A percentile compares a stretch with the other conserved stretches of the same genome.
Evolutionary conservation across 2,113 vertebrate species (phyloP).

Genomic region (Nothocercus julius): DNA sequence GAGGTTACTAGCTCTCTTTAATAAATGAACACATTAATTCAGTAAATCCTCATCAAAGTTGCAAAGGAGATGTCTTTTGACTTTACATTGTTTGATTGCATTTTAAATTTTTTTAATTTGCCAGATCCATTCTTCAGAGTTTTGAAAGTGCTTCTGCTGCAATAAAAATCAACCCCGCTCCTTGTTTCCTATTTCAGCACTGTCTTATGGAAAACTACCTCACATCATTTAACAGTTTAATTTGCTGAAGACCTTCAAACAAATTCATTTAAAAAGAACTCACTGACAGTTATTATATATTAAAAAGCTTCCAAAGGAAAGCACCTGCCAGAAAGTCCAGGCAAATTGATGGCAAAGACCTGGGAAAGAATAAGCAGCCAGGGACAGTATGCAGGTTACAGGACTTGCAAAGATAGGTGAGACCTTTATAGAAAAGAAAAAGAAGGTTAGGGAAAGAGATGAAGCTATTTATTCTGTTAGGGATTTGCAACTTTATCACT

Average conservation of each 20-base stretch:
- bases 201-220: slow-evolving; percentile 10
- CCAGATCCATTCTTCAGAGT: not conserved
- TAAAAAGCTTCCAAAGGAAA: not conserved
- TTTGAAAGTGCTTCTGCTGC: not conserved
- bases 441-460: not conserved
- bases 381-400: not conserved
- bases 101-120: not conserved
- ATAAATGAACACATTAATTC: not conserved
- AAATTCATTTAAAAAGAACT: slow-evolving; percentile 20
- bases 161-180: slow-evolving; percentile 35
- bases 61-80: not conserved
- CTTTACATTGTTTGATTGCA: not conserved
- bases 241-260: slow-evolving; percentile 36
- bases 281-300: not conserved
- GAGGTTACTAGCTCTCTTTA: not conserved
- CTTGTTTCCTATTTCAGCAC: not conserved
- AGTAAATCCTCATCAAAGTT: not conserved
- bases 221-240: not conserved
- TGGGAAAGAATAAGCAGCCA: not conserved
- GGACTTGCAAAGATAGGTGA: not conserved
- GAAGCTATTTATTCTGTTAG: not conserved
- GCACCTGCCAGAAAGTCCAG: not conserved
- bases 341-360: not conserved
- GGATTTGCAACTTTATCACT: not conserved
- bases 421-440: not conserved